Conservation (phyloP, 2,113 vertebrate species). For the Amazona guildingii region DNA sequence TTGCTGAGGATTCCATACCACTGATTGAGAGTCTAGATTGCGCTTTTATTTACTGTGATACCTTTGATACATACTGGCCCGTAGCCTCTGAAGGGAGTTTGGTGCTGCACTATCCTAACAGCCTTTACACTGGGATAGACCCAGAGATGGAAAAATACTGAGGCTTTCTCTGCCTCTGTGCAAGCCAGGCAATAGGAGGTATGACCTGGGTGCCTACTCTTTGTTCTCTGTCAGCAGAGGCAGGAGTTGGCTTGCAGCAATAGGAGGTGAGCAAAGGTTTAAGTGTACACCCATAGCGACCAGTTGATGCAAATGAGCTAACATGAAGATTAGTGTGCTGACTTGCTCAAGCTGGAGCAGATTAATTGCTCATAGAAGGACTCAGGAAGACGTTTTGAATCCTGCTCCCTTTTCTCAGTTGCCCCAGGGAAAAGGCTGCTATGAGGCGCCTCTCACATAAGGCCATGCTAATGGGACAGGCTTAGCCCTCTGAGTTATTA, state of each 20-base stretch:
- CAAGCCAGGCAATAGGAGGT: not conserved
- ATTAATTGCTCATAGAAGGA: not conserved
- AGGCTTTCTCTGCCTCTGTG: not conserved
- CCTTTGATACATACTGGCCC: not conserved
- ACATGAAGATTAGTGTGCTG: not conserved
- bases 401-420: not conserved
- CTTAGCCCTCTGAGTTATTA: not conserved
- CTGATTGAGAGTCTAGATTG: not conserved
- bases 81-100: not conserved
- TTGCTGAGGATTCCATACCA: not conserved
- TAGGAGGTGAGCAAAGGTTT: not conserved
- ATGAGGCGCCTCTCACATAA: not conserved
- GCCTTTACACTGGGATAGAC: not conserved
- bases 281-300: not conserved
- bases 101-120: not conserved
- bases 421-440: not conserved
- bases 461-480: too few species aligned
- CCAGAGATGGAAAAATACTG: not conserved
- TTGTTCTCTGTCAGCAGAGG: not conserved
- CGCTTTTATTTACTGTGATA: not conserved
- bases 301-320: not conserved
- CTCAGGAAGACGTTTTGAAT: not conserved
- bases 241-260: not conserved
- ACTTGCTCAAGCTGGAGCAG: not conserved
- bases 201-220: not conserved